Percentiles rank a stretch among this genome's conserved stretches.
These are phyloP conservation scores for Ceratotherium simum DNA, from an alignment of 2,113 vertebrate species.

Conservation along the genomic window DNA sequence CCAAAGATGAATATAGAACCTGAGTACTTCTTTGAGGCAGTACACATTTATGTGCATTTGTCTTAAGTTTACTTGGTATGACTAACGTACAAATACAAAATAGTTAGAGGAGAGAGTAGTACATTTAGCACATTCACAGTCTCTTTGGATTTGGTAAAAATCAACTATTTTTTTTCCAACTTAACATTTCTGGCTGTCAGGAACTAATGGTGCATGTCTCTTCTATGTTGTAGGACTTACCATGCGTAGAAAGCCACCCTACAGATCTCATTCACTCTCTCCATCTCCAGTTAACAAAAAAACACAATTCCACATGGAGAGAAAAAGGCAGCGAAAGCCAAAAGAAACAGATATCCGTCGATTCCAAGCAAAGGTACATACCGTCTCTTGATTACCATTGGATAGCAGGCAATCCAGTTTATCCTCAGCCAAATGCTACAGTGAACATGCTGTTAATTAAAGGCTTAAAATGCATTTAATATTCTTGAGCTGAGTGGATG, in stretches of 20 bases:
- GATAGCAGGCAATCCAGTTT: neutral
- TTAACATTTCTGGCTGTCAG: neutral
- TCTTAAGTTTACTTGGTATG: neutral
- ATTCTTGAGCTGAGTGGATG: neutral
- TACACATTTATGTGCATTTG: neutral
- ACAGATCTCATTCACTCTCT: slow-evolving; percentile 89
- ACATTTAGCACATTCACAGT: neutral
- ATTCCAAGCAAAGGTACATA: slow-evolving; percentile 84
- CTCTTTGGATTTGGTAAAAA: slow-evolving; percentile 25
- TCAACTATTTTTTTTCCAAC: neutral
- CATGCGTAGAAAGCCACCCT: slow-evolving; percentile 56
- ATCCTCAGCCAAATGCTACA: neutral
- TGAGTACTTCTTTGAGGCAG: neutral
- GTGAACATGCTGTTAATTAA: neutral
- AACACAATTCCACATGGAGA: slow-evolving; percentile 68
- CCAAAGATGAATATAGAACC: neutral
- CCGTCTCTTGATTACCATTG: neutral
- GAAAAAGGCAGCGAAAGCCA: slow-evolving; percentile 70
- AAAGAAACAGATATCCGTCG: slow-evolving; percentile 80
- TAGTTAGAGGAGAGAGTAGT: neutral
- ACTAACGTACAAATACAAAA: neutral
- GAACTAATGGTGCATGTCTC: neutral
- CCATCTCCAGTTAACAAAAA: slow-evolving; percentile 82
- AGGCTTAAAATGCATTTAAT: neutral
- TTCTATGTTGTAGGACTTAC: slow-evolving; percentile 52